A percentile compares a stretch with the other conserved stretches of the same genome.
These are phyloP conservation scores for Miichthys miiuy DNA, from an alignment of 2,797 vertebrate genomes.

Conservation along the genomic window DNA sequence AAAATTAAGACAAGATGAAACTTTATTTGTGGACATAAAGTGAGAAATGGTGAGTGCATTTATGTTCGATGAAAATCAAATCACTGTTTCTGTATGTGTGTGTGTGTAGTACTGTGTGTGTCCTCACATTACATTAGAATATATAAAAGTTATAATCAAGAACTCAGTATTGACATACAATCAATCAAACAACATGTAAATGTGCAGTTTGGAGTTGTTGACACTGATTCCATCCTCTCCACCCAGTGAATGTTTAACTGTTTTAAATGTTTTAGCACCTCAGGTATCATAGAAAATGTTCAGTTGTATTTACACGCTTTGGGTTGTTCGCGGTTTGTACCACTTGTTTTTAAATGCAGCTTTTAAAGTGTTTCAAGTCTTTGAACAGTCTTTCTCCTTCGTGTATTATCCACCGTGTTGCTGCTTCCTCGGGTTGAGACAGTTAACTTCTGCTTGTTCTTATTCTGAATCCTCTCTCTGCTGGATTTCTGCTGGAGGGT, in stretches of 20 bases:
- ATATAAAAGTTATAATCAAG: background rate
- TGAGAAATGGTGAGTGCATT: conserved; percentile 24
- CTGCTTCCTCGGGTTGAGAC: conserved; percentile 47
- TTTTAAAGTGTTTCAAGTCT: conserved; percentile 29
- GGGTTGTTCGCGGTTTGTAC: background rate
- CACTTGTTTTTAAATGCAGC: background rate
- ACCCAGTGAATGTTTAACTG: conserved; percentile 7
- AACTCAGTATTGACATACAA: background rate
- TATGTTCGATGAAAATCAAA: background rate
- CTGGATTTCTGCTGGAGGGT: conserved; percentile 16
- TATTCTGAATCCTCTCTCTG: conserved; percentile 63
- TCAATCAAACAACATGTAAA: background rate
- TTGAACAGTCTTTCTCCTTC: background rate
- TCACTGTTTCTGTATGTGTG: background rate
- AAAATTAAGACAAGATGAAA: background rate
- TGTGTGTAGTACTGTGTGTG: background rate
- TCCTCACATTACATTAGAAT: conserved; percentile 2
- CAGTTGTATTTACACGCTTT: conserved; percentile 14
- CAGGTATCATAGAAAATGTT: conserved; percentile 45
- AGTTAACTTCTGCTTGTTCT: conserved; percentile 60
- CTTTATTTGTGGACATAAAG: conserved; percentile 28
- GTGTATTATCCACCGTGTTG: background rate
- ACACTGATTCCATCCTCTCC: conserved; percentile 45
- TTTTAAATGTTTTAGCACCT: background rate
- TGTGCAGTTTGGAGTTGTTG: conserved; percentile 5